Evolutionary conservation across 2,113 vertebrate genomes (phyloP), one percentile per base, ranked within the genome.

Genomic region (Hemiprocne comata): DNA sequence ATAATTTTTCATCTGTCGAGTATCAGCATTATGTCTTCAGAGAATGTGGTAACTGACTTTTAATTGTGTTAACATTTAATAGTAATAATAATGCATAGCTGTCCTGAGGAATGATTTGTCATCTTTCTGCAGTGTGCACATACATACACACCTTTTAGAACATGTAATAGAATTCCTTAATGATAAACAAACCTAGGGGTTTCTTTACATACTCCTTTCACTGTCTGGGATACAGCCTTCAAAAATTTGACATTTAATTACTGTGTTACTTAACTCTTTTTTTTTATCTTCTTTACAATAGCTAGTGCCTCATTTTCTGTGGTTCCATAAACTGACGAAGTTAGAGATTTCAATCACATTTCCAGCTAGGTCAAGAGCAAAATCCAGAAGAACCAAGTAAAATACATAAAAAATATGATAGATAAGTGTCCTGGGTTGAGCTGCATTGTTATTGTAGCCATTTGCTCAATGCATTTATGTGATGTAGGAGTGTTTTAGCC

Each of bases 71-170:
- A 65, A 3, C 6, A 29, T 62, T 65, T 75, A 76, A n/a, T 81
- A 72, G 61, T 40, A 36, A 26, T 54, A 54, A 61, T 1, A 0
- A 7, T 20, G 19, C 0, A 3, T 13, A 61, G n/a, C 18, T 78
- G 13, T 87, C 54, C 46, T 60, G 28, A 64, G 44, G 54, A 85
- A 38, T 2, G 1, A 46, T 85, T 78, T 51, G 13, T 87, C 4
- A 3, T 89, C 44, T 73, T 48, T 89, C 61, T 90, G 26, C 50
- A 62, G 23, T 48, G 33, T 67, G 16, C 26, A 75, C 62, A 18
- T 69, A 60, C 21, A 20, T 44, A 44, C 9, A 72, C 24, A 60
- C 5, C 13, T 78, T 86, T 78, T 33, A 85, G 84, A 85, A 50
- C 14, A 33, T 54, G 11, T 40, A 21, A 58, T 88, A 67, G 19